Percentiles rank a stretch among this genome's conserved stretches.
These are phyloP conservation scores for Catamblyrhynchus diadema DNA, from an alignment of 2,797 vertebrate genomes.

Conservation along the genomic window DNA sequence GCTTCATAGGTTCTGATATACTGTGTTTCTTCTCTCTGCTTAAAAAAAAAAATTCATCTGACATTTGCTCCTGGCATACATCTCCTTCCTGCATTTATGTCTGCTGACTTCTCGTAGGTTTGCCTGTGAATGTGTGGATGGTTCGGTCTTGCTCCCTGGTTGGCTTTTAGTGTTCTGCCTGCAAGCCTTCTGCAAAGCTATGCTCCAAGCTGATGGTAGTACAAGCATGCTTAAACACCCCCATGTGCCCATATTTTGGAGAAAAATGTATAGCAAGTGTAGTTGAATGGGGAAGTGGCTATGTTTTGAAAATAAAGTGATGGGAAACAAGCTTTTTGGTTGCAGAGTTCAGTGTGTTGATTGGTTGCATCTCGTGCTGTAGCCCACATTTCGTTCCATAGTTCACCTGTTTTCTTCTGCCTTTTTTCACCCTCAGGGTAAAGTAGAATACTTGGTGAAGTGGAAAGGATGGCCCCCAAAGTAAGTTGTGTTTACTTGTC, in stretches of 20 bases:
- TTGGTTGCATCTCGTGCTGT: not conserved
- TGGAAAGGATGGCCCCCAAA: conserved; percentile 99
- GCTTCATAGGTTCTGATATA: conserved; percentile 7
- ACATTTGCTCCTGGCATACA: not conserved
- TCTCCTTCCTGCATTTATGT: not conserved
- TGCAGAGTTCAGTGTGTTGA: not conserved
- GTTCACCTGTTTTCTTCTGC: conserved; percentile 24
- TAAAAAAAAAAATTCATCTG: not conserved
- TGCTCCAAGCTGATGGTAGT: not conserved
- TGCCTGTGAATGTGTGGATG: not conserved
- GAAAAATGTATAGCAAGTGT: not conserved
- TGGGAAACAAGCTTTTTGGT: not conserved
- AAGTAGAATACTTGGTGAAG: conserved; percentile 97
- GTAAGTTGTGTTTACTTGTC: conserved; percentile 81
- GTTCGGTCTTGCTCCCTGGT: not conserved
- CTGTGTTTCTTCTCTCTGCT: not conserved
- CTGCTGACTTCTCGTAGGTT: not conserved
- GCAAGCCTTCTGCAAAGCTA: not conserved
- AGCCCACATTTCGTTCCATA: not conserved
- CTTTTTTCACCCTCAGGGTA: conserved; percentile 81
- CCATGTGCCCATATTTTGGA: not conserved
- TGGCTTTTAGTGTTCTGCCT: not conserved
- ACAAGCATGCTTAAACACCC: not conserved
- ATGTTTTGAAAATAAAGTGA: conserved; percentile 12
- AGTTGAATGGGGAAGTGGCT: not conserved